phyloP scores from a whole-genome alignment of 2,888 invertebrate species.

The Automeris io region DNA sequence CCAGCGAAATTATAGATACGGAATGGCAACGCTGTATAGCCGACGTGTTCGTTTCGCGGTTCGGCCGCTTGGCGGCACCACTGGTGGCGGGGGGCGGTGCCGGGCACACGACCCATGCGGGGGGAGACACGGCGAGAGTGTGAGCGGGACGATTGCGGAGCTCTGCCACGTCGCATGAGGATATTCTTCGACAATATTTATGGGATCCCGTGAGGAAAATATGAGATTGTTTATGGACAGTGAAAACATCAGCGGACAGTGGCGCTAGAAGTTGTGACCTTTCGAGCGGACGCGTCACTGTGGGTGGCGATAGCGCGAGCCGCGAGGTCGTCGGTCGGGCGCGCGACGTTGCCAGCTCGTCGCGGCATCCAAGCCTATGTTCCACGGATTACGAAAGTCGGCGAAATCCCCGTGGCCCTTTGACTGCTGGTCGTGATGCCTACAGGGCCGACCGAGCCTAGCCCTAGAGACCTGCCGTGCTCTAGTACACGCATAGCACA shows the following conservation, averaged over 20 bases:
- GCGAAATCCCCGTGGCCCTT: constrained; percentile 56
- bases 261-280: constrained; percentile 61
- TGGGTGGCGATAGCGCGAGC: constrained; percentile 67
- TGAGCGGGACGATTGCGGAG: constrained; percentile 46
- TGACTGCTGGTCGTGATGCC: constrained; percentile 34
- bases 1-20: constrained; percentile 77
- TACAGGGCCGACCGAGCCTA: constrained; percentile 29
- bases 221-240: constrained; percentile 63
- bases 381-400: constrained; percentile 54
- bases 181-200: constrained; percentile 52
- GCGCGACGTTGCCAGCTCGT: constrained; percentile 68
- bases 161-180: constrained; percentile 34
- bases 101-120: too few species aligned
- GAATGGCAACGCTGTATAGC: constrained; percentile 75
- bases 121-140: constrained; percentile 53
- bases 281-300: constrained; percentile 61
- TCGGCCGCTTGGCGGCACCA: constrained; percentile 66
- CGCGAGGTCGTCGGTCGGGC: constrained; percentile 68
- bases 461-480: constrained; percentile 34
- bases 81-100: constrained; percentile 60
- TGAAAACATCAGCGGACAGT: constrained; percentile 52
- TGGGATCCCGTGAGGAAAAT: constrained; percentile 57
- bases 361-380: constrained; percentile 50
- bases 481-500: constrained; percentile 28
- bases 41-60: constrained; percentile 56